Conservation (phyloP, 2,888 invertebrate genomes). For the Argyresthia albistria region DNA sequence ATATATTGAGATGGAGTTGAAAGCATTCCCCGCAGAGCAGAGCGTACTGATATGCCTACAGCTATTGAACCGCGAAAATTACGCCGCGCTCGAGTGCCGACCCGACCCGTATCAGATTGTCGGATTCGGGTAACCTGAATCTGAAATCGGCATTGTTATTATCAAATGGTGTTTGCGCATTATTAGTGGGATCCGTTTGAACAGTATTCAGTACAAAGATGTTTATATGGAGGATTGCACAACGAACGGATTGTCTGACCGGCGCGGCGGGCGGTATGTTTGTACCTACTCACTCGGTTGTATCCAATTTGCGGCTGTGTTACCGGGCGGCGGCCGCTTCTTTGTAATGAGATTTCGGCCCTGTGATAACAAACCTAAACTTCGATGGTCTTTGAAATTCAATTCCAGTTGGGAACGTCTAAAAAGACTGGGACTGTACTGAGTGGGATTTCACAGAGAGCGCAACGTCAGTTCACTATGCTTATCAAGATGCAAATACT, state of each 20-base stretch:
- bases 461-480: slow-evolving; percentile 8
- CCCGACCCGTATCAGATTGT: too few species aligned
- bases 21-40: neutral
- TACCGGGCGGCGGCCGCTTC: slow-evolving; percentile 9
- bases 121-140: too few species aligned
- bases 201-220: neutral
- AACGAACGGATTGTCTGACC: too few species aligned
- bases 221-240: too few species aligned
- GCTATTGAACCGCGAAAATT: too few species aligned
- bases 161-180: too few species aligned
- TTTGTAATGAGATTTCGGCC: slow-evolving; percentile 13
- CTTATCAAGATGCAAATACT: slow-evolving; percentile 36
- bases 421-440: neutral
- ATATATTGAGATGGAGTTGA: slow-evolving; percentile 3
- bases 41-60: slow-evolving; percentile 1
- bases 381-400: slow-evolving; percentile 7
- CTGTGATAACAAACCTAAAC: slow-evolving; percentile 9
- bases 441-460: neutral
- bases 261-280: slow-evolving; percentile 3
- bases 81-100: too few species aligned
- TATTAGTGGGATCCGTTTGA: neutral
- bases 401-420: neutral
- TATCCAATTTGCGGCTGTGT: slow-evolving; percentile 14
- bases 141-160: slow-evolving; percentile 1
- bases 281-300: slow-evolving; percentile 5